Conservation (phyloP, 2,113 vertebrate genomes). For the Corynorhinus townsendii region DNA sequence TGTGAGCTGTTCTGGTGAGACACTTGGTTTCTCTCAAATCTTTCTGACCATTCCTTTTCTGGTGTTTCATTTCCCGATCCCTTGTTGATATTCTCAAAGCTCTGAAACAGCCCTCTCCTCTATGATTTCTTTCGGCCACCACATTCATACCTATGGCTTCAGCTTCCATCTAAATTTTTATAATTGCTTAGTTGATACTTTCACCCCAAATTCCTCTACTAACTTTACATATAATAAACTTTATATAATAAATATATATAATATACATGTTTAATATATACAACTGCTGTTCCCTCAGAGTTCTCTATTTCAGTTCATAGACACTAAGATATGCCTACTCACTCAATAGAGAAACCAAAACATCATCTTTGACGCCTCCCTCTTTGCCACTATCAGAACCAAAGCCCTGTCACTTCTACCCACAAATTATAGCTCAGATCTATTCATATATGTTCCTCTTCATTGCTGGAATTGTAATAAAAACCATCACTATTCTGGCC, state of each 20-base stretch:
- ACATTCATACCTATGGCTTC: not conserved
- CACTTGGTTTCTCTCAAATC: not conserved
- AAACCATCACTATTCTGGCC: not conserved
- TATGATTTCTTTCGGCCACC: not conserved
- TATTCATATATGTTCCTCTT: not conserved
- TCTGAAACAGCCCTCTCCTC: not conserved
- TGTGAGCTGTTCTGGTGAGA: not conserved
- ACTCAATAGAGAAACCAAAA: not conserved
- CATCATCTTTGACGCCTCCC: not conserved
- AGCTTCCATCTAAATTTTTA: not conserved
- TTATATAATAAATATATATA: not conserved
- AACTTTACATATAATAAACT: not conserved
- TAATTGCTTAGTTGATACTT: not conserved
- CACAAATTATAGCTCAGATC: not conserved
- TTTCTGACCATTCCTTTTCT: not conserved
- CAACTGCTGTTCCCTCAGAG: not conserved
- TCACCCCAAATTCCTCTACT: not conserved
- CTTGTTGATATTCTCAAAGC: not conserved
- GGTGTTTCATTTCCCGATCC: not conserved
- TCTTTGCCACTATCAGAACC: not conserved
- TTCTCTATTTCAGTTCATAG: not conserved
- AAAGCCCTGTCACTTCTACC: not conserved
- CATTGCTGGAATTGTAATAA: not conserved
- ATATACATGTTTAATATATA: not conserved
- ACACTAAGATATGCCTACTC: not conserved